Evolutionary conservation across 1,140 invertebrate species (phyloP).

Genomic region (Drosophila punjabiensis): DNA sequence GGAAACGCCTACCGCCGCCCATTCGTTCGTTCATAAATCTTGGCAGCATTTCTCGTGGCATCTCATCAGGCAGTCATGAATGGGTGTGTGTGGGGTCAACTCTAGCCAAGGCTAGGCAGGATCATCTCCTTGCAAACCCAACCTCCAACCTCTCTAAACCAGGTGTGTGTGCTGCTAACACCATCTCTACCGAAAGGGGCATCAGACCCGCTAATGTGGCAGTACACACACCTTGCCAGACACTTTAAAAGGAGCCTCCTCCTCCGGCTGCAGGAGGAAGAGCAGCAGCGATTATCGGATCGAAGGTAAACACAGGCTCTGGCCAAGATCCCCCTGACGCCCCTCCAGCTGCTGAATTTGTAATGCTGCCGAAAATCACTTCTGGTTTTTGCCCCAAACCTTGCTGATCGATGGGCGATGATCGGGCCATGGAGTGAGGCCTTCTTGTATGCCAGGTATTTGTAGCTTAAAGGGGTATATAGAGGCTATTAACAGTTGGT

Average conservation of each 20-base stretch:
- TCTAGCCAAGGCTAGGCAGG: constrained; percentile 1
- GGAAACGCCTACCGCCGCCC: constrained; percentile 25
- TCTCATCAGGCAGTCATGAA: constrained; percentile 8
- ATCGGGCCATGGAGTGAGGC: constrained; percentile 9
- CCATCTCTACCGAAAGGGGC: neutral
- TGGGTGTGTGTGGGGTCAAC: neutral
- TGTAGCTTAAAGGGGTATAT: constrained; percentile 7
- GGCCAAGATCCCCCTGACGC: neutral
- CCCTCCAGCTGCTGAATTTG: constrained; percentile 31
- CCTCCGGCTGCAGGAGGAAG: constrained; percentile 8
- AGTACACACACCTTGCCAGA: constrained; percentile 62
- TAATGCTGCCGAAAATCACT: constrained; percentile 67
- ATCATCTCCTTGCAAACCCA: neutral
- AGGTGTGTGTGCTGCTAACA: neutral
- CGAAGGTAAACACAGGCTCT: constrained; percentile 63
- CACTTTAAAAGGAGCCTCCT: constrained; percentile 50
- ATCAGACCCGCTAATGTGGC: constrained; percentile 52
- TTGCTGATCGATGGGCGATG: constrained; percentile 35
- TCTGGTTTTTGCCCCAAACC: constrained; percentile 64
- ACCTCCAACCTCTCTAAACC: neutral
- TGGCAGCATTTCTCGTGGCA: constrained; percentile 23
- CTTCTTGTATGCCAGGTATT: constrained; percentile 9
- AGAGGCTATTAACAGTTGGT: neutral
- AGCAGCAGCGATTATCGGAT: constrained; percentile 57
- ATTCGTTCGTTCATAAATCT: constrained; percentile 34